phyloP scores from a whole-genome alignment of 2,797 vertebrate genomes.

The Crocidura indochinensis region DNA sequence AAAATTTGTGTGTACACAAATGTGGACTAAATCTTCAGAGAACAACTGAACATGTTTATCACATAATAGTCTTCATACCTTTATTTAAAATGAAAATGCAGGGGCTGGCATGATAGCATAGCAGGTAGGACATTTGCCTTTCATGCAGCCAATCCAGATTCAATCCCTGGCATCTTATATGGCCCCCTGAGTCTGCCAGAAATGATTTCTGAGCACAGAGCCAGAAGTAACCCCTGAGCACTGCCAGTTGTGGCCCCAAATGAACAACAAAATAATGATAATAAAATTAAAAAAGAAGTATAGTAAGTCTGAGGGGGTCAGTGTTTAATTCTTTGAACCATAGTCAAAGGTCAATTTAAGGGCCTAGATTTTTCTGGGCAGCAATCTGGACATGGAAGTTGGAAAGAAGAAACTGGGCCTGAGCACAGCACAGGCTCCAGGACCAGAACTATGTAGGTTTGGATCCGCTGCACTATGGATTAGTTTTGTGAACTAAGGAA shows the following conservation, averaged over 20 bases:
- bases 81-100: neutral
- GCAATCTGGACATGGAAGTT: neutral
- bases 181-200: no score
- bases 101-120: no score
- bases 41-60: neutral
- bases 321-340: constrained; percentile 2
- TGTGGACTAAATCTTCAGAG: neutral
- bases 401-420: neutral
- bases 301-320: neutral
- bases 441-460: neutral
- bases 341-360: neutral
- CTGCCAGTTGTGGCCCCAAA: no score
- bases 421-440: neutral
- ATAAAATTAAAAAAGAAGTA: neutral
- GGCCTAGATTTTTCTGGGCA: neutral
- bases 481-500: constrained; percentile 22
- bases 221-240: no score
- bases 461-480: neutral
- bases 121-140: no score
- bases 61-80: neutral
- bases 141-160: no score
- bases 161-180: no score
- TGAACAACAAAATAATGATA: no score
- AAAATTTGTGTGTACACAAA: neutral
- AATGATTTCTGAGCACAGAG: no score